A percentile compares a stretch with the other conserved stretches of the same genome.
Conservation (phyloP, 2,888 invertebrate genomes). For the Apodemia mormo region DNA sequence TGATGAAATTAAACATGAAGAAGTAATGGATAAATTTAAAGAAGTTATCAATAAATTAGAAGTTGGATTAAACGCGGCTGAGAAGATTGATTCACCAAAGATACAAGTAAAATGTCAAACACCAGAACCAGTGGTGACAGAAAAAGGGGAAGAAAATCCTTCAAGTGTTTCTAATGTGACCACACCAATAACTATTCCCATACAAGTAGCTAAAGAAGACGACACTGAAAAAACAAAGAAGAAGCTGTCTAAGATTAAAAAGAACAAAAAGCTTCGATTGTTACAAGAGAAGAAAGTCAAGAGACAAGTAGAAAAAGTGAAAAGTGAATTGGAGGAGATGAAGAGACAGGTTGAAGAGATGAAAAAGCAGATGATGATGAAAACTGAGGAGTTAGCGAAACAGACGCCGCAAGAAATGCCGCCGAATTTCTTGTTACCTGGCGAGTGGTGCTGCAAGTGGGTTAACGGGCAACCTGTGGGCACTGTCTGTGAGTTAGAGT, state of each 20-base stretch:
- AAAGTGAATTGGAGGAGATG: constrained; percentile 62
- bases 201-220: constrained; percentile 25
- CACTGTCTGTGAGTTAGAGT: constrained; percentile 66
- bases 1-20: constrained; percentile 56
- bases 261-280: constrained; percentile 53
- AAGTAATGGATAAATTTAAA: constrained; percentile 67
- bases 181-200: constrained; percentile 20
- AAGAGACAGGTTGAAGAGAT: constrained; percentile 66
- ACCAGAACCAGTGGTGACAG: constrained; percentile 26
- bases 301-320: constrained; percentile 63
- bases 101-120: constrained; percentile 39
- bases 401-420: constrained; percentile 46
- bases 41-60: constrained; percentile 70
- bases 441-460: constrained; percentile 86
- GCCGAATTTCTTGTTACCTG: constrained; percentile 61
- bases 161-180: constrained; percentile 27
- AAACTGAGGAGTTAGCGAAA: constrained; percentile 47
- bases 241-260: constrained; percentile 54
- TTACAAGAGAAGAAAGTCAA: constrained; percentile 62
- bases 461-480: constrained; percentile 87
- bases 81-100: constrained; percentile 44
- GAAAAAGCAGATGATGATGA: constrained; percentile 58
- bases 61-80: constrained; percentile 53
- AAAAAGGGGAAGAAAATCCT: constrained; percentile 11
- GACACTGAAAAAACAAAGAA: constrained; percentile 44